Evolutionary conservation across 2,113 vertebrate genomes (phyloP), one percentile per base, ranked within the genome.

Genomic region (Rhinolophus sinicus): DNA sequence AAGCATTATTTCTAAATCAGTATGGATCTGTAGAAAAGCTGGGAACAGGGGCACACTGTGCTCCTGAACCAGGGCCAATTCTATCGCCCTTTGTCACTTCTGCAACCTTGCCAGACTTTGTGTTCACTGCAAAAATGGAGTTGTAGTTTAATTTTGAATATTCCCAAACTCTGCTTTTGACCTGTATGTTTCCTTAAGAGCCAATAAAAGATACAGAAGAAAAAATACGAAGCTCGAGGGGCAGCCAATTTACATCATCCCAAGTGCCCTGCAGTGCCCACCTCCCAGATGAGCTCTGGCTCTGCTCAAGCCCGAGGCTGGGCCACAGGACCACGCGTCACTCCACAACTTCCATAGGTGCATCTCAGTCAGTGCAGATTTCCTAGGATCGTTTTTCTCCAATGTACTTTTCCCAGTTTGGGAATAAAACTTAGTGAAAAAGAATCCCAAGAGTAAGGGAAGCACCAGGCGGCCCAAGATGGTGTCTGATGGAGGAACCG

Each of bases 1-100:
- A 97, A 97, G 96, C 72, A 82, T 95, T 97, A 90, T 97, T 98
- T 96, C 96, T 98, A 94, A 97, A 69, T 93, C 89, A 84, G 96
- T 96, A 76, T 82, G 96, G 91, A 92, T 96, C 97, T 97, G 64
- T 78, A 84, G 87, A 38, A 91, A 77, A 94, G 88, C 50, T 0
- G 0, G 94, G 88, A 94, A 58, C 82, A n/a, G 18, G 44, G 77
- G 4, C 93, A 88, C 95, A 81, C 40, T 14, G 83, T 87, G 92
- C 95, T 95, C 72, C 95, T 93, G 92, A 96, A 50, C 40, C 58
- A 38, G 78, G 54, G 52, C 94, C 77, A 64, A 28, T 69, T 28
- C 52, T 78, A 30, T 70, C 87, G 9, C 81, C 82, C 44, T 3
- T 28, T 0, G 47, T 69, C 64, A 13, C 65, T 33, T 44, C 69